phyloP scores from a whole-genome alignment of 2,888 invertebrate genomes.

The Saturnia pavonia region DNA sequence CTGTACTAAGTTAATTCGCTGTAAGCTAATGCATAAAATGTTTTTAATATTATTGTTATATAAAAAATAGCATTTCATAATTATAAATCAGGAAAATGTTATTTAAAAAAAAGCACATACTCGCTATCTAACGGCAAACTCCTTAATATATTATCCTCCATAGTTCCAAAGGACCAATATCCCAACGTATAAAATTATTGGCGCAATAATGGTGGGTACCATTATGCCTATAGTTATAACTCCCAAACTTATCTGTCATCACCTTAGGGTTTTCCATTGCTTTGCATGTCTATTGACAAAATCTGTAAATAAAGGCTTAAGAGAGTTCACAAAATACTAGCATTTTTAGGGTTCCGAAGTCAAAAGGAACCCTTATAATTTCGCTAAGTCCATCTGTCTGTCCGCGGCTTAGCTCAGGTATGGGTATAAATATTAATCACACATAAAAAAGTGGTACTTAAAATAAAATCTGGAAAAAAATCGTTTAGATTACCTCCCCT shows the following conservation, averaged over 20 bases:
- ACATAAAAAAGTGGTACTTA: too few species aligned
- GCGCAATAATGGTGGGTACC: slow-evolving; percentile 37
- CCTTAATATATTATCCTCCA: slow-evolving; percentile 59
- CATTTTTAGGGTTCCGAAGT: too few species aligned
- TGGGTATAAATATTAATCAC: too few species aligned
- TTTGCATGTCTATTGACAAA: slow-evolving; percentile 48
- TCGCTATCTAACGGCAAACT: slow-evolving; percentile 52
- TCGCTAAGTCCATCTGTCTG: too few species aligned
- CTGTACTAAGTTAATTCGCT: slow-evolving; percentile 31
- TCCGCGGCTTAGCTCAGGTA: too few species aligned
- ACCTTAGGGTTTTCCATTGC: slow-evolving; percentile 41
- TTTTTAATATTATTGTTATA: too few species aligned
- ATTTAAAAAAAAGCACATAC: slow-evolving; percentile 36
- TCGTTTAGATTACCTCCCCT: too few species aligned
- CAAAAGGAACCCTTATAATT: too few species aligned
- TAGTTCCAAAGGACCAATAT: slow-evolving; percentile 54
- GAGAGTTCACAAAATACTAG: too few species aligned
- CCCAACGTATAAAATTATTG: slow-evolving; percentile 48
- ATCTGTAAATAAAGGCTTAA: slow-evolving; percentile 34
- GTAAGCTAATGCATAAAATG: too few species aligned
- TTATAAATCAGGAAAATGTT: not conserved
- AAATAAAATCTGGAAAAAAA: too few species aligned
- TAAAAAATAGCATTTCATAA: too few species aligned
- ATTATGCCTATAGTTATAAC: slow-evolving; percentile 45
- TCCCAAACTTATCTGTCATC: slow-evolving; percentile 43